phyloP scores from a whole-genome alignment of 2,888 invertebrate genomes.

The Caenorhabditis drosophilae region DNA sequence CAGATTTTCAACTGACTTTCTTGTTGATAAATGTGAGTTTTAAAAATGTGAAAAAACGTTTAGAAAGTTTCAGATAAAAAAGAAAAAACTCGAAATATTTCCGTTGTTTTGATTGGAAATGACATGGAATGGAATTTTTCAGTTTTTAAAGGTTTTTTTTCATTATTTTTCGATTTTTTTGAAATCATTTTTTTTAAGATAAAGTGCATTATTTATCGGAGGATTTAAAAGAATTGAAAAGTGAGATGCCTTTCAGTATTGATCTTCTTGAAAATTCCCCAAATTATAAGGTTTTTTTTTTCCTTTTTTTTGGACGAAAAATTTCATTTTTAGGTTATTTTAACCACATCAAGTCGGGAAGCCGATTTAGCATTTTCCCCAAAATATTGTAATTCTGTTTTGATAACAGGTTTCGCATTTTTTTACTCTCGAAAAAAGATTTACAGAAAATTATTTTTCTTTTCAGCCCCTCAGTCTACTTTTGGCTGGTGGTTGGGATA shows the following conservation, averaged over 20 bases:
- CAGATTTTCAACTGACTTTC: conserved; percentile 9
- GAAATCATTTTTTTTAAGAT: neutral
- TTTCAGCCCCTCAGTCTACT: conserved; percentile 16
- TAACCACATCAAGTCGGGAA: neutral
- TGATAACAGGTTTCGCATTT: conserved; percentile 26
- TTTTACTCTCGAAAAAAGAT: neutral
- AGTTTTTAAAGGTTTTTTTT: conserved; percentile 4
- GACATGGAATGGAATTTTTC: conserved; percentile 8
- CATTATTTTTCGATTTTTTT: neutral
- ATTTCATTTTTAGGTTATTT: neutral
- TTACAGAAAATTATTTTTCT: neutral
- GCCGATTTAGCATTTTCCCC: conserved; percentile 12
- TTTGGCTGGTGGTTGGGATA: conserved; percentile 31
- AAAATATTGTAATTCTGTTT: conserved; percentile 10
- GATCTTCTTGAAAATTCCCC: neutral
- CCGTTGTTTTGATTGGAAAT: conserved; percentile 13
- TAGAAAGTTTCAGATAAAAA: neutral
- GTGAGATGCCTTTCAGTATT: neutral
- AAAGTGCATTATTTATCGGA: neutral
- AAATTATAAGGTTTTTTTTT: neutral
- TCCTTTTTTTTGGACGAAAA: neutral
- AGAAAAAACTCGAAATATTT: neutral
- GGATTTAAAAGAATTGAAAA: neutral
- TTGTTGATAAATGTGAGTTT: conserved; percentile 14
- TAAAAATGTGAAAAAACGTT: neutral